Conservation (phyloP, 2,113 vertebrate species). For the Varanus komodoensis region DNA sequence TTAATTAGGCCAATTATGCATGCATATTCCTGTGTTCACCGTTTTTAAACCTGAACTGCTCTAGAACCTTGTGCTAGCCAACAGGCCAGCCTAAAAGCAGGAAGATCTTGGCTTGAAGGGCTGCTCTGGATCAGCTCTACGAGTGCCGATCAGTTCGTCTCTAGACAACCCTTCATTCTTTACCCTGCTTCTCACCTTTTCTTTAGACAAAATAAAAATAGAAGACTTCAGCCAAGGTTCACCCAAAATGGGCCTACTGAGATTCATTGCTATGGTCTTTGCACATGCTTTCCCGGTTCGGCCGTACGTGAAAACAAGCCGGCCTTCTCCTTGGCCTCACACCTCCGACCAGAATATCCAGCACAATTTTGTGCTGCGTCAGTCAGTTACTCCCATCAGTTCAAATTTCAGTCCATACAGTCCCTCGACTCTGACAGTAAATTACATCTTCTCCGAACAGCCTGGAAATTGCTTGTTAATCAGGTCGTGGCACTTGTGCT, state of each 20-base stretch:
- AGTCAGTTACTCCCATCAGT: not conserved
- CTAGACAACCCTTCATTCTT: no score
- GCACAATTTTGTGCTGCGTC: not conserved
- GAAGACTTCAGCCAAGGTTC: not conserved
- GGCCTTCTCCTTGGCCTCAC: not conserved
- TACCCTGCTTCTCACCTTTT: not conserved
- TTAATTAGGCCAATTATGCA: no score
- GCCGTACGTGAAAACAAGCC: not conserved
- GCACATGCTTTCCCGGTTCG: not conserved
- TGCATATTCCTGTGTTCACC: no score
- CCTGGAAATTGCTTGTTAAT: not conserved
- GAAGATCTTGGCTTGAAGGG: no score
- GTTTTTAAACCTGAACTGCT: no score
- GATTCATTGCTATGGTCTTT: not conserved
- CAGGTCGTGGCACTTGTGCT: no score
- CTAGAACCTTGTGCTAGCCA: no score
- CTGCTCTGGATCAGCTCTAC: no score
- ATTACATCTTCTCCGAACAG: not conserved
- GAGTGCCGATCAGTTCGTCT: no score
- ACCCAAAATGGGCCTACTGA: not conserved
- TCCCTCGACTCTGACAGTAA: not conserved
- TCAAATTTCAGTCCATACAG: not conserved
- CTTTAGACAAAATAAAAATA: no score
- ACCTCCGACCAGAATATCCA: no score
- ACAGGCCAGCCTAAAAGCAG: no score